Evolutionary conservation across 2,888 invertebrate species (phyloP), one percentile per base, ranked within the genome.

Genomic region (Tridacna crocea): DNA sequence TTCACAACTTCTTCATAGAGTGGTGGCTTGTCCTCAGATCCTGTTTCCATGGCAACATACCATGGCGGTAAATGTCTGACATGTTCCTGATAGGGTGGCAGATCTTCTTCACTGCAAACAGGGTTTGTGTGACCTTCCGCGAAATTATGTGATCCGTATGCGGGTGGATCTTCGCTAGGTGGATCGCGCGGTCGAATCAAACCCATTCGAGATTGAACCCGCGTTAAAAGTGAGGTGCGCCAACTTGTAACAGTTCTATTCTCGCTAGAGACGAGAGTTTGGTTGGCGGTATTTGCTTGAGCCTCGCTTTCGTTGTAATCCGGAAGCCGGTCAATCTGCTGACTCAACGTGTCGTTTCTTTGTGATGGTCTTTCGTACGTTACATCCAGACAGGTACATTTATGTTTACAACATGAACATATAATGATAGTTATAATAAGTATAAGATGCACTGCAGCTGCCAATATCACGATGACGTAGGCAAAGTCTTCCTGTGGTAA

Each of bases 1-100:
- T 66, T 27, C 3, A 77, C 77, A 46, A 68, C 82, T 36, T 82
- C 82, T 48, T 79, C 72, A 24, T 82, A 82, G n/a, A 75, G 55
- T 22, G 82, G 82, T 36, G 82, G 82, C 47, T 74, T 73, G 46
- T 82, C 82, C 3, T 58, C 55, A 47, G 36, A 36, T 61, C 58
- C 76, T 19, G 79, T 74, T n/a, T 79, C 73, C 13, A 46, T 27
- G 63, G 66, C 65, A 46, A n/a, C 66, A 17, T 68, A 36, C 65
- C 61, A 75, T 6, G 70, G n/a, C 13, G 72, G 48, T 26, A 58
- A 24, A 48, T 61, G 63, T 51, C 65, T 26, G 22, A 63, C 58
- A 27, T 36, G n/a, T 24, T 78, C 78, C 12, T 70, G 55, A 61
- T 82, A 77, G 15, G 80, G 65, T 22, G 76, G 82, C 46, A 73